These are phyloP conservation scores for Drosophila rhopaloa DNA, from an alignment of 1,140 invertebrate species.

Conservation along the genomic window DNA sequence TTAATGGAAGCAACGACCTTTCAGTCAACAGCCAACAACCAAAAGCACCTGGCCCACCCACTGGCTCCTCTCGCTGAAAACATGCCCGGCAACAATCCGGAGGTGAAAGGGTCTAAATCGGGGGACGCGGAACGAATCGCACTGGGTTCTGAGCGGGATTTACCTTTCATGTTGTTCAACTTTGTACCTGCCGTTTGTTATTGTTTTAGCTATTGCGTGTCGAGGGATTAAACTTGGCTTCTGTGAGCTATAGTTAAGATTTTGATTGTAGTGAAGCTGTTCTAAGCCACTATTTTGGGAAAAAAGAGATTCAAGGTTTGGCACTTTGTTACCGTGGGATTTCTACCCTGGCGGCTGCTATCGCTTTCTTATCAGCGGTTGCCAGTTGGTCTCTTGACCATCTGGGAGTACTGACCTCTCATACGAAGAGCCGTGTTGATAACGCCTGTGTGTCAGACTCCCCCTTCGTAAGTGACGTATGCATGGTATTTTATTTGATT, in stretches of 20 bases:
- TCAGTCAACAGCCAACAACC: conserved; percentile 67
- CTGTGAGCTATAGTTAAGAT: conserved; percentile 5
- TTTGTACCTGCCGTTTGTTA: conserved; percentile 48
- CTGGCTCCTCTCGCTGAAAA: conserved; percentile 15
- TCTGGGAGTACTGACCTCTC: conserved; percentile 31
- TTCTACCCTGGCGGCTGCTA: conserved; percentile 1
- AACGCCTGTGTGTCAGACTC: neutral
- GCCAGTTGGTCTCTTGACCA: conserved; percentile 1
- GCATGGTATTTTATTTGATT: neutral
- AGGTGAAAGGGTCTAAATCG: neutral
- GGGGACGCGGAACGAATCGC: conserved; percentile 5
- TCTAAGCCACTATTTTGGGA: neutral
- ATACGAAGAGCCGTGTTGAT: conserved; percentile 11
- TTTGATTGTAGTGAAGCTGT: neutral
- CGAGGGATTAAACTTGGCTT: conserved; percentile 22
- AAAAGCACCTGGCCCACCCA: conserved; percentile 2
- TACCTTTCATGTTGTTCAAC: conserved; percentile 57
- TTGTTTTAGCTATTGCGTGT: conserved; percentile 35
- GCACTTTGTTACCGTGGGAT: neutral
- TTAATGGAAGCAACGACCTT: conserved; percentile 82
- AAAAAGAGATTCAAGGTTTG: neutral
- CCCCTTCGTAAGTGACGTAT: neutral
- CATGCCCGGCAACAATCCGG: conserved; percentile 50
- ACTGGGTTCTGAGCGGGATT: conserved; percentile 20
- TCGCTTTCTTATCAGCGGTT: conserved; percentile 23